Evolutionary conservation across 2,888 invertebrate genomes (phyloP), one percentile per base, ranked within the genome.

Genomic region (Carcina quercana): DNA sequence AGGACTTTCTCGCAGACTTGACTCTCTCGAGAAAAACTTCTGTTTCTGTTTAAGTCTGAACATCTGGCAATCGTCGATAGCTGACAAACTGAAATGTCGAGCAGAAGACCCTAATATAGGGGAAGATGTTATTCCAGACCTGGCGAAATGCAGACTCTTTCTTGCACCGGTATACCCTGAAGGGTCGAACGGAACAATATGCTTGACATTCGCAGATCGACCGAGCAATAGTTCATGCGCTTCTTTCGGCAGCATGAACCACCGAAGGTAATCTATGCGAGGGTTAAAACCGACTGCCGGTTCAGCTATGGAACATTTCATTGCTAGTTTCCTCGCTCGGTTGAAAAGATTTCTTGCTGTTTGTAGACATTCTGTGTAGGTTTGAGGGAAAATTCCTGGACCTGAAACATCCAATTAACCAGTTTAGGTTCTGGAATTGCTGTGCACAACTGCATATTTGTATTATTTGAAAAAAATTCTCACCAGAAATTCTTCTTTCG

Each of bases 221-320:
- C 91, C 91, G 1, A 91, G 78, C 1, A 93, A 71, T 19, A 93
- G 84, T 45, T 90, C 89, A 54, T 93, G 91, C 1, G 95, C 95
- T 79, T 96, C 96, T 58, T 91, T 91, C 0, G 95, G 95, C 30
- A 96, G 69, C 87, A 96, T 90, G 71, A 95, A 96, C 96, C 96
- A 96, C 39, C 95, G 86, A 8, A 95, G 75, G 32, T 87, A 85
- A 44, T 91, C 89, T 25, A 90, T 88, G 26, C 89, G 84, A 8
- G 86, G 82, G 50, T 91, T 90, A 56, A 95, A 94, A 43, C 87
- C 83, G 13, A 90, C 86, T 44, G 89, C 88, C 45, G 92, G 92
- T 59, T 95, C 93, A 13, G 91, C 88, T 32, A 90, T 84, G 6
- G 91, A 88, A 48, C 89, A 89, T 49, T 92, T 86, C 75, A 91